Evolutionary conservation across 2,888 invertebrate genomes (phyloP).

Genomic region (Aleiodes leptofemur): DNA sequence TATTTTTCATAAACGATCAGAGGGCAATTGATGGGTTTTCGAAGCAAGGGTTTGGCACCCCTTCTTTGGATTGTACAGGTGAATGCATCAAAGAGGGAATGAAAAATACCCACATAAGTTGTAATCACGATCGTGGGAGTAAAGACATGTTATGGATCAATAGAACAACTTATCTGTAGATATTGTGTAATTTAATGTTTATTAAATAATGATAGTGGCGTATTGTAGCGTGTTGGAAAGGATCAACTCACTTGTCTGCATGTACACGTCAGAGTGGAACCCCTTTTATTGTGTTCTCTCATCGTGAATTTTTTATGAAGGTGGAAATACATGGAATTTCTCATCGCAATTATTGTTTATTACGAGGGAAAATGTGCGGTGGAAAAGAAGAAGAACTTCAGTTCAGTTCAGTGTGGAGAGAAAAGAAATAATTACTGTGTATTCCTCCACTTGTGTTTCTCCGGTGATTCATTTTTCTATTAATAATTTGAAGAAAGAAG

Average conservation of each 20-base stretch:
- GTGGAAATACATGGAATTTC: neutral
- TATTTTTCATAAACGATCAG: conserved; percentile 28
- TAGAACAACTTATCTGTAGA: conserved; percentile 3
- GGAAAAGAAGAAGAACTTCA: neutral
- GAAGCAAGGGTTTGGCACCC: conserved; percentile 45
- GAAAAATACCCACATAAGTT: conserved; percentile 22
- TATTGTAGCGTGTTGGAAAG: neutral
- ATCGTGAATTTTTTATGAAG: neutral
- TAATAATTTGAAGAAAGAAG: no score
- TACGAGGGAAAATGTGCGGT: neutral
- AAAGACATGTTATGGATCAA: conserved; percentile 1
- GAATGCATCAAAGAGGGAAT: conserved; percentile 1
- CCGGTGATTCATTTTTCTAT: neutral
- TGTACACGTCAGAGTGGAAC: conserved; percentile 11
- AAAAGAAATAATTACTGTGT: neutral
- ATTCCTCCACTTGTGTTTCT: no score
- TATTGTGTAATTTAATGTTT: conserved; percentile 7
- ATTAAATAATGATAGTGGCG: conserved; percentile 9
- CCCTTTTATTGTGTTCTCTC: conserved; percentile 12
- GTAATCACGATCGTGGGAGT: conserved; percentile 31
- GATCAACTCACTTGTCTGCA: no score
- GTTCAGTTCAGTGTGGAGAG: neutral
- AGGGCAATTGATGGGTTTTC: conserved; percentile 37
- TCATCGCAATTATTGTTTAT: neutral
- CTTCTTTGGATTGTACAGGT: conserved; percentile 21